These are phyloP conservation scores for Scyliorhinus canicula DNA, from an alignment of 2,797 vertebrate species.

Conservation along the genomic window DNA sequence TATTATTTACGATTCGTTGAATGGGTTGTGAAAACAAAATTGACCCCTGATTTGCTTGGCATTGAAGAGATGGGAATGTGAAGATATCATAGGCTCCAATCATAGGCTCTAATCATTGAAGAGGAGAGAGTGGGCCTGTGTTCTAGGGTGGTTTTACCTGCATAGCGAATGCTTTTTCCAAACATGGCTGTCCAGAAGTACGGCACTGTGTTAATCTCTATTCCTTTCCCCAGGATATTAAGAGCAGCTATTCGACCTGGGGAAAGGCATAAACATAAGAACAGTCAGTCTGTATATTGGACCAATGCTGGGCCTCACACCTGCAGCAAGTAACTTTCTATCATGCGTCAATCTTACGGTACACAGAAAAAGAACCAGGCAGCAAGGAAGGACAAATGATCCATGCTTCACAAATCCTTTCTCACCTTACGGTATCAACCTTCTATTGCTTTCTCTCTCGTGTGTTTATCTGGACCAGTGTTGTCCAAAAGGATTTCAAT, in stretches of 20 bases:
- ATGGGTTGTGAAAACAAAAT: not conserved
- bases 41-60: not conserved
- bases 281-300: not conserved
- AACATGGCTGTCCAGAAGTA: constrained; percentile 97
- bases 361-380: not conserved
- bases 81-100: no score
- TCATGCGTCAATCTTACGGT: not conserved
- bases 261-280: constrained; percentile 27
- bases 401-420: no score
- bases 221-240: constrained; percentile 82
- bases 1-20: not conserved
- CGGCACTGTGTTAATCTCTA: constrained; percentile 83
- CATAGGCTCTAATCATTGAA: not conserved
- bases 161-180: constrained; percentile 88
- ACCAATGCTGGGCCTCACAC: not conserved
- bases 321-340: not conserved
- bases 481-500: no score
- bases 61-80: not conserved
- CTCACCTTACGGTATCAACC: not conserved
- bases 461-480: not conserved
- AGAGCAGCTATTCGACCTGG: constrained; percentile 83
- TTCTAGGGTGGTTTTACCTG: constrained; percentile 60
- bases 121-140: no score
- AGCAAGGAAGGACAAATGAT: not conserved
- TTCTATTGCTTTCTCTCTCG: not conserved